Evolutionary conservation across 2,888 invertebrate genomes (phyloP).

Genomic region (Chrysomela aeneicollis): DNA sequence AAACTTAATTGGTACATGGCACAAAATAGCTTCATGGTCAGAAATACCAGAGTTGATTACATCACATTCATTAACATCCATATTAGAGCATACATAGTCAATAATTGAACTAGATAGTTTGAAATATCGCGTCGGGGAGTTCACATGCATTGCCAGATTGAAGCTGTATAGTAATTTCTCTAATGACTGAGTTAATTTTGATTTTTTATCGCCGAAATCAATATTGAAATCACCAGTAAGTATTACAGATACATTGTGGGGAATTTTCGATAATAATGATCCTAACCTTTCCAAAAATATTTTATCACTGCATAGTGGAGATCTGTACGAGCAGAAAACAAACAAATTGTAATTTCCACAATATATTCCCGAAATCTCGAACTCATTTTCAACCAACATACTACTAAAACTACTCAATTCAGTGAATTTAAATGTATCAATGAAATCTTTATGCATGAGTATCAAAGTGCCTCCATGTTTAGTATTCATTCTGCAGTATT

Average conservation of each 20-base stretch:
- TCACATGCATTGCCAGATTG: slow-evolving; percentile 7
- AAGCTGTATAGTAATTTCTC: slow-evolving; percentile 1
- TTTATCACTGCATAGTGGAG: slow-evolving; percentile 9
- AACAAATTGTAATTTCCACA: slow-evolving; percentile 8
- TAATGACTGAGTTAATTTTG: slow-evolving; percentile 2
- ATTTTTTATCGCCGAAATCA: neutral
- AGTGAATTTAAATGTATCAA: slow-evolving; percentile 5
- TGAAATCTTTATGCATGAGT: slow-evolving; percentile 3
- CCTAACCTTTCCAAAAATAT: slow-evolving; percentile 4
- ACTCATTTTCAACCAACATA: slow-evolving; percentile 12
- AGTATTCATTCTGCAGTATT: too few relatives aligned
- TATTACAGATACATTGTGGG: neutral
- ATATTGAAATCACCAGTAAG: slow-evolving; percentile 12
- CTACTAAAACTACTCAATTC: neutral
- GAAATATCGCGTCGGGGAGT: slow-evolving; percentile 6
- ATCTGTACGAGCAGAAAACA: slow-evolving; percentile 9
- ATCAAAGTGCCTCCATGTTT: neutral
- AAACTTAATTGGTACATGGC: neutral
- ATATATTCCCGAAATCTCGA: slow-evolving; percentile 12
- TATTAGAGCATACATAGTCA: slow-evolving; percentile 12
- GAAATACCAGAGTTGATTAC: neutral
- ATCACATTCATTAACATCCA: slow-evolving; percentile 4
- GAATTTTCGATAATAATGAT: neutral
- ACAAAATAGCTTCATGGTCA: slow-evolving; percentile 9
- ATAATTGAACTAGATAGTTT: slow-evolving; percentile 6